Percentiles rank a stretch among this genome's conserved stretches.
phyloP scores from a whole-genome alignment of 2,113 vertebrate genomes.

The Gracilinanus agilis region DNA sequence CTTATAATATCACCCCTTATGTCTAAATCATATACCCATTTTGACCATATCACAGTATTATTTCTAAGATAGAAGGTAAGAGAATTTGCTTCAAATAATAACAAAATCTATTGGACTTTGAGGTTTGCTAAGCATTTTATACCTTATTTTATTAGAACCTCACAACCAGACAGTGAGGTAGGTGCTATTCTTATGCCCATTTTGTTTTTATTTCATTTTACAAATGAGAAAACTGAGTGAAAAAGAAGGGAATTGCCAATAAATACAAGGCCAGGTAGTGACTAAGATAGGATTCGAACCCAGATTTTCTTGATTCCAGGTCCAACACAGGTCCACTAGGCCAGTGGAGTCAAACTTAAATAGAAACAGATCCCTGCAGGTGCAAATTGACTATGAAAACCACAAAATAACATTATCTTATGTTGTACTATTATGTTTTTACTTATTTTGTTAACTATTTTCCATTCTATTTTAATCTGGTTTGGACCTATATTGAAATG shows the following conservation, averaged over 20 bases:
- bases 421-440: not conserved
- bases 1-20: too few relatives aligned
- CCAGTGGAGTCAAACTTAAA: not conserved
- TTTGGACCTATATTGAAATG: not conserved
- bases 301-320: not conserved
- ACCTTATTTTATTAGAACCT: not conserved
- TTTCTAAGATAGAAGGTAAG: too few relatives aligned
- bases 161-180: not conserved
- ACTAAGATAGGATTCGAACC: not conserved
- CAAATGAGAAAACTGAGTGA: not conserved
- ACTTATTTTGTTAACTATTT: not conserved
- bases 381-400: not conserved
- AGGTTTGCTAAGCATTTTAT: not conserved
- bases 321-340: not conserved
- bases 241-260: not conserved
- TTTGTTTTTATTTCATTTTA: not conserved
- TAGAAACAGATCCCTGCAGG: not conserved
- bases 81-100: not conserved
- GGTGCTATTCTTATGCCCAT: not conserved
- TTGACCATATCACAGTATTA: too few relatives aligned
- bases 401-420: not conserved
- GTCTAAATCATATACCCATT: too few relatives aligned
- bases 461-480: not conserved
- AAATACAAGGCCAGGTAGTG: not conserved
- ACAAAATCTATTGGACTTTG: not conserved